These are phyloP conservation scores for Vespertilio murinus DNA, from an alignment of 2,797 vertebrate species.

Conservation along the genomic window DNA sequence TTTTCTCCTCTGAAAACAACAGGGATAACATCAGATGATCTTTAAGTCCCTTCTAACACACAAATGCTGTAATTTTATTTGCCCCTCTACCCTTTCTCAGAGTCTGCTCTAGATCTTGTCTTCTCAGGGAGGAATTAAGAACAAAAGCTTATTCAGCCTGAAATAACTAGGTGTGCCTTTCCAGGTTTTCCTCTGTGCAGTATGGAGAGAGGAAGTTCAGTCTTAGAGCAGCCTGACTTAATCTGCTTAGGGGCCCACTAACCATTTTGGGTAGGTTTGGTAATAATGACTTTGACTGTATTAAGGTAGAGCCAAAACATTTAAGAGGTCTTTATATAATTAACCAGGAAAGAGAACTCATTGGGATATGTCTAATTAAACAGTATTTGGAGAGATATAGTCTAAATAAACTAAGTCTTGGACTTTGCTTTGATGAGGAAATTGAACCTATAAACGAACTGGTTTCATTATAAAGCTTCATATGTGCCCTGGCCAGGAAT, in stretches of 20 bases:
- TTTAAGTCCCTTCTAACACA: not conserved
- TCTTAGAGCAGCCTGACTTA: not conserved
- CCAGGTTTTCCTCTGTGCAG: not conserved
- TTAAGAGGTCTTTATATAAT: constrained; percentile 6
- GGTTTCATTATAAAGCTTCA: not conserved
- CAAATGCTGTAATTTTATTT: not conserved
- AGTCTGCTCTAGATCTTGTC: not conserved
- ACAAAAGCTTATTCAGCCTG: not conserved
- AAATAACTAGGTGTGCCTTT: not conserved
- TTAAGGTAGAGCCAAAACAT: not conserved
- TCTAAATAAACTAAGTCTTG: not conserved
- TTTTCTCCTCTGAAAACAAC: not conserved
- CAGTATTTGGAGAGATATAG: not conserved
- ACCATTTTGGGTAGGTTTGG: not conserved
- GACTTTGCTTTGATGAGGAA: not conserved
- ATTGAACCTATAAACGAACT: not conserved
- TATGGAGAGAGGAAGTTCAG: not conserved
- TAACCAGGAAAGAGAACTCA: not conserved
- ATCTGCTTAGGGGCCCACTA: not conserved
- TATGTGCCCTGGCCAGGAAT: not conserved
- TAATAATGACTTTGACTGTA: not conserved
- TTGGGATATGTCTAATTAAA: not conserved
- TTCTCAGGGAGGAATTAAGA: not conserved
- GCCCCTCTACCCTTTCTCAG: not conserved
- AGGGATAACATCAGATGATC: not conserved